Evolutionary conservation across 2,113 vertebrate genomes (phyloP).

Genomic region (Typhlomys cinereus): DNA sequence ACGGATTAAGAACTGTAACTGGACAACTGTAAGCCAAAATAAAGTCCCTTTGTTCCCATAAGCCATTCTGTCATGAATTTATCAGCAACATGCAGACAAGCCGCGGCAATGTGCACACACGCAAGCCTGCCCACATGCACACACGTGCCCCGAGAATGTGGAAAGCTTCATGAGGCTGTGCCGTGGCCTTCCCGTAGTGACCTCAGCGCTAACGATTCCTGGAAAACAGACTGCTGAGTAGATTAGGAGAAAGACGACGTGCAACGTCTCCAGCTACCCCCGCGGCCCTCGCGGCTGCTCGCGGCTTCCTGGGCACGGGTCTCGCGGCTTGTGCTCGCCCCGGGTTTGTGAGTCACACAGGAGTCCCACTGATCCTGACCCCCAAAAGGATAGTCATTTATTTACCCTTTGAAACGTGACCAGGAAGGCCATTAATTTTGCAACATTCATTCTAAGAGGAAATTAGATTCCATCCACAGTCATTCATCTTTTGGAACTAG

Average conservation of each 20-base stretch:
- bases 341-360: conserved; percentile 53
- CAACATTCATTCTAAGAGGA: conserved; percentile 73
- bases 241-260: background rate
- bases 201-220: background rate
- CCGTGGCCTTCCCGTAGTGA: background rate
- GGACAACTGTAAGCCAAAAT: too few species aligned
- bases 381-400: conserved; percentile 40
- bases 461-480: conserved; percentile 71
- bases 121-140: too few species aligned
- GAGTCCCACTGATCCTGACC: conserved; percentile 55
- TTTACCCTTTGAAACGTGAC: conserved; percentile 64
- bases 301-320: background rate
- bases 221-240: background rate
- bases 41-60: too few species aligned
- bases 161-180: rapidly evolving
- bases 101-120: too few species aligned
- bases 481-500: conserved; percentile 66
- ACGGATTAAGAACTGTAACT: too few species aligned
- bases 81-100: too few species aligned
- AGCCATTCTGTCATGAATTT: too few species aligned
- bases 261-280: rapidly evolving
- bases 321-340: background rate
- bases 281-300: background rate
- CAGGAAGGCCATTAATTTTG: conserved; percentile 68
- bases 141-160: background rate